Conservation (phyloP, 2,797 vertebrate genomes). For the Poeciliopsis paucimaculata region DNA sequence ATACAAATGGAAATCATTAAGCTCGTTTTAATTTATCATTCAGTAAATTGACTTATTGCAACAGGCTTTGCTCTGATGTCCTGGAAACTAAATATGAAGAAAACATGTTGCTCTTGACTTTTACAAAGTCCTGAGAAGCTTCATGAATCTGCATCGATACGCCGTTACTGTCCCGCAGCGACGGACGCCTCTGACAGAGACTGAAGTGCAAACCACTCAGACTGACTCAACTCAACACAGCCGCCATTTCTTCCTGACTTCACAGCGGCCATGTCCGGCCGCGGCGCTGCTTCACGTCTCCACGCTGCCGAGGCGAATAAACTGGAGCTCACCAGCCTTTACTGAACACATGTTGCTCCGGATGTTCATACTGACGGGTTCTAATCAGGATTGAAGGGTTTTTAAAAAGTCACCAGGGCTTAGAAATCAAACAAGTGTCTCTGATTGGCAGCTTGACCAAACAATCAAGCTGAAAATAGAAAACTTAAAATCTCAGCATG, state of each 20-base stretch:
- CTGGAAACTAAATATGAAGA: background rate
- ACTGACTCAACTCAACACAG: background rate
- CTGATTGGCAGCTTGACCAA: background rate
- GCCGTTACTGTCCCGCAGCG: background rate
- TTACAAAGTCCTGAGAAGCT: background rate
- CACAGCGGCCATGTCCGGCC: background rate
- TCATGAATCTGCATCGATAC: background rate
- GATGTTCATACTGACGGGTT: background rate
- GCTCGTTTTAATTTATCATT: no score
- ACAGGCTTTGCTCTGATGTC: background rate
- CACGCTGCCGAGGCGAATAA: background rate
- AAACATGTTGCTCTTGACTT: background rate
- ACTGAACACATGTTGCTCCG: background rate
- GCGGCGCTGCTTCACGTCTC: background rate
- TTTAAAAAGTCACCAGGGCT: background rate
- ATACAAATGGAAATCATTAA: no score
- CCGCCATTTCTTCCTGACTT: background rate
- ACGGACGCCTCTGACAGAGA: background rate
- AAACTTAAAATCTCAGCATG: background rate
- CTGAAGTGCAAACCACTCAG: background rate
- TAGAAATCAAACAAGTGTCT: background rate
- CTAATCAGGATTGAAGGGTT: background rate
- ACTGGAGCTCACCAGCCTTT: background rate
- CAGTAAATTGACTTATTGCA: no score
- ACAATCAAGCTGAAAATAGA: background rate